Percentiles rank a stretch among this genome's conserved stretches.
phyloP scores from a whole-genome alignment of 1,140 invertebrate species.

The Nylanderia fulva region DNA sequence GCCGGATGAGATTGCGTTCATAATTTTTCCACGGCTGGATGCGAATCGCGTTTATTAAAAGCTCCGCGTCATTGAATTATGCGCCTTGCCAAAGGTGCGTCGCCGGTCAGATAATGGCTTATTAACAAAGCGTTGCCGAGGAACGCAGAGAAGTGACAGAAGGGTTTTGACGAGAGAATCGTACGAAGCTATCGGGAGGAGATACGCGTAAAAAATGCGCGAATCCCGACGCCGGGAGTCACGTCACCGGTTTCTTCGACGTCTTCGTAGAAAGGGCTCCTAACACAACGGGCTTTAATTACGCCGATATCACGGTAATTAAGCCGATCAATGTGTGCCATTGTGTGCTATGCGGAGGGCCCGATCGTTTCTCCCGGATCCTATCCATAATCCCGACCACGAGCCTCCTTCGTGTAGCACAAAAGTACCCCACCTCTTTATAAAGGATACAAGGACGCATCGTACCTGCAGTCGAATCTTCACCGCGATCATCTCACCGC shows the following conservation, averaged over 20 bases:
- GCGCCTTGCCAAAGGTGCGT: conserved; percentile 59
- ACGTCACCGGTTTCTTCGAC: conserved; percentile 76
- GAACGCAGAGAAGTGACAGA: conserved; percentile 71
- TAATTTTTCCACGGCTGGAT: conserved; percentile 30
- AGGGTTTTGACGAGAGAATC: conserved; percentile 60
- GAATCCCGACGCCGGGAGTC: conserved; percentile 70
- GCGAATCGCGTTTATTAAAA: conserved; percentile 54
- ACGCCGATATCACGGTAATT: conserved; percentile 85
- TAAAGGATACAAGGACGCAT: conserved; percentile 55
- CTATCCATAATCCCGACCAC: conserved; percentile 77
- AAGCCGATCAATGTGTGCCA: conserved; percentile 82
- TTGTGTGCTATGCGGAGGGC: conserved; percentile 76
- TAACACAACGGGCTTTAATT: conserved; percentile 84
- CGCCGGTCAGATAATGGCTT: conserved; percentile 72
- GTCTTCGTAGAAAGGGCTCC: conserved; percentile 75
- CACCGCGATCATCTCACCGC: conserved; percentile 33
- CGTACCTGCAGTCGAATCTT: conserved; percentile 29
- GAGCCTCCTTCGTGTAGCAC: conserved; percentile 74
- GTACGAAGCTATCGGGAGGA: conserved; percentile 30
- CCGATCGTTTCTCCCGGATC: conserved; percentile 65
- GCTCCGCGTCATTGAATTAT: conserved; percentile 55
- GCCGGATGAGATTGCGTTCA: conserved; percentile 20
- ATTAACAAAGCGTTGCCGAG: conserved; percentile 75
- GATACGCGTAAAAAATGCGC: conserved; percentile 50
- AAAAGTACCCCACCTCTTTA: conserved; percentile 72